These are phyloP conservation scores for Diplolepis rosae DNA, from an alignment of 2,888 invertebrate species.

Conservation along the genomic window DNA sequence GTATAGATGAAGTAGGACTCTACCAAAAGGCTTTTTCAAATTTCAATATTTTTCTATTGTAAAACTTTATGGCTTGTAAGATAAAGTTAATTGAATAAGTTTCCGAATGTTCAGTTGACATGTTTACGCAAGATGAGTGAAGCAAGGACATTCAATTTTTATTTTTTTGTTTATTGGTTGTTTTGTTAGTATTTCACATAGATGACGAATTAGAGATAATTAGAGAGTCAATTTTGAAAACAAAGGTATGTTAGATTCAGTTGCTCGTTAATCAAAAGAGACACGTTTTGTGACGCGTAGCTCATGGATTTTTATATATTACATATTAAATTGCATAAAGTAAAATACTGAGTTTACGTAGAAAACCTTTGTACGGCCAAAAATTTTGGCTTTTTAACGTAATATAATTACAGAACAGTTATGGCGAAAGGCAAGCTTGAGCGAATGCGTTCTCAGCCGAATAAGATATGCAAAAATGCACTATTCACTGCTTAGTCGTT, in stretches of 20 bases:
- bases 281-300: no score
- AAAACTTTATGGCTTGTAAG: not conserved
- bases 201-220: no score
- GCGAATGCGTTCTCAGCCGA: not conserved
- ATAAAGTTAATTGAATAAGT: not conserved
- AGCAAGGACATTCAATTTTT: not conserved
- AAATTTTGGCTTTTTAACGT: no score
- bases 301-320: no score
- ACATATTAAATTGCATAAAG: no score
- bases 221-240: no score
- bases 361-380: no score
- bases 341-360: no score
- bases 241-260: no score
- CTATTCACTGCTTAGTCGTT: not conserved
- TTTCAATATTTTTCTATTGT: not conserved
- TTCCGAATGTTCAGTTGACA: not conserved
- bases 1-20: not conserved
- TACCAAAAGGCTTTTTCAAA: not conserved
- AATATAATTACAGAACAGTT: constrained; percentile 1
- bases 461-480: not conserved
- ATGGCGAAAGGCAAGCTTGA: not conserved
- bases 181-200: no score
- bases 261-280: no score
- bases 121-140: not conserved
- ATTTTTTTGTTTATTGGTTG: not conserved